Evolutionary conservation across 2,113 vertebrate genomes (phyloP).

Genomic region (Proterorhinus semilunaris): DNA sequence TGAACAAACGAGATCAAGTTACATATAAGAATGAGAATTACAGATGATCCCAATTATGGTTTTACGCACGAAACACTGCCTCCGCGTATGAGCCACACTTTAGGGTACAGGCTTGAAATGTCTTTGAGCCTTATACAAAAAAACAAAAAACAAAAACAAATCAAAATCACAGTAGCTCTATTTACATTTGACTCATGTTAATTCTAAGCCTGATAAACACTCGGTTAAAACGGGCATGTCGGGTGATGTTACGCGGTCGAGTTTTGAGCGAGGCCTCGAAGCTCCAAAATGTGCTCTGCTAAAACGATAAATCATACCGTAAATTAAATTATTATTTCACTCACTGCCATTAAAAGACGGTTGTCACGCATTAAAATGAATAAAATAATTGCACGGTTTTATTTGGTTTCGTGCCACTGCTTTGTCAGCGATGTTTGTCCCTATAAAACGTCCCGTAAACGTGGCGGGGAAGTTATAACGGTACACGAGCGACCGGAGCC

Average conservation of each 20-base stretch:
- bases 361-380: background rate
- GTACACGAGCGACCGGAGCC: background rate
- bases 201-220: too few relatives aligned
- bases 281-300: background rate
- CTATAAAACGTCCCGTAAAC: constrained; percentile 3
- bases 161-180: background rate
- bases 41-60: constrained; percentile 5
- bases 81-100: too few relatives aligned
- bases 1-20: constrained; percentile 10
- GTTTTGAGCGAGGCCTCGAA: constrained; percentile 1
- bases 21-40: constrained; percentile 3
- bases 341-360: background rate
- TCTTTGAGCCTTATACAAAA: background rate
- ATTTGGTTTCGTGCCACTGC: constrained; percentile 11
- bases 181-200: background rate
- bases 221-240: background rate
- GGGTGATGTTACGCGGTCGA: background rate
- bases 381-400: background rate
- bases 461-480: background rate
- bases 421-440: constrained; percentile 9
- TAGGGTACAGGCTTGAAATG: background rate
- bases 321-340: background rate
- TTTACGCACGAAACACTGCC: background rate
- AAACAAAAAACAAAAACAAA: background rate
- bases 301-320: background rate